Evolutionary conservation across 2,113 vertebrate genomes (phyloP).

Genomic region (Mormoops blainvillei): DNA sequence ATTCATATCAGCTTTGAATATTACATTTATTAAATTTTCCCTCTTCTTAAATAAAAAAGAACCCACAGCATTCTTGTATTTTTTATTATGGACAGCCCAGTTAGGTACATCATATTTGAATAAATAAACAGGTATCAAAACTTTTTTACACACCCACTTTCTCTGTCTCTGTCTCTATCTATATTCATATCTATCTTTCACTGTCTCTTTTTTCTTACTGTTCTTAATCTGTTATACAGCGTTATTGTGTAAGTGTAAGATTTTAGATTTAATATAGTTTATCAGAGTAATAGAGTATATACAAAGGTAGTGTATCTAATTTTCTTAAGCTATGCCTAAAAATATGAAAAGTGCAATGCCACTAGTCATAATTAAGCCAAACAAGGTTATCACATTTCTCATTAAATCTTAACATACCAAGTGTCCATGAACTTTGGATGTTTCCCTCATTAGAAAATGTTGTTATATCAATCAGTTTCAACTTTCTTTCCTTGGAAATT

Average conservation of each 20-base stretch:
- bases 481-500: neutral
- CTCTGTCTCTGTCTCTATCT: neutral
- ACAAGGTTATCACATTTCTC: neutral
- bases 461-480: neutral
- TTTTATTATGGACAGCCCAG: neutral
- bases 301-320: neutral
- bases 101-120: neutral
- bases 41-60: neutral
- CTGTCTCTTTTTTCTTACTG: neutral
- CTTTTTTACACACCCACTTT: neutral
- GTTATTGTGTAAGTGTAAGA: neutral
- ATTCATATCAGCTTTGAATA: neutral
- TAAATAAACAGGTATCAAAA: neutral
- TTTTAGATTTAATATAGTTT: neutral
- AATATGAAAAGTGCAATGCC: neutral
- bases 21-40: neutral
- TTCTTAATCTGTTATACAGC: neutral
- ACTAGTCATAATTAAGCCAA: neutral
- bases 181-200: neutral
- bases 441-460: neutral
- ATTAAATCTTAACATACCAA: neutral
- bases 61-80: neutral
- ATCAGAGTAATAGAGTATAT: neutral
- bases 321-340: neutral
- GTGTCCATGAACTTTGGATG: neutral